phyloP scores from a whole-genome alignment of 2,888 invertebrate species.

The Cantharis lateralis region DNA sequence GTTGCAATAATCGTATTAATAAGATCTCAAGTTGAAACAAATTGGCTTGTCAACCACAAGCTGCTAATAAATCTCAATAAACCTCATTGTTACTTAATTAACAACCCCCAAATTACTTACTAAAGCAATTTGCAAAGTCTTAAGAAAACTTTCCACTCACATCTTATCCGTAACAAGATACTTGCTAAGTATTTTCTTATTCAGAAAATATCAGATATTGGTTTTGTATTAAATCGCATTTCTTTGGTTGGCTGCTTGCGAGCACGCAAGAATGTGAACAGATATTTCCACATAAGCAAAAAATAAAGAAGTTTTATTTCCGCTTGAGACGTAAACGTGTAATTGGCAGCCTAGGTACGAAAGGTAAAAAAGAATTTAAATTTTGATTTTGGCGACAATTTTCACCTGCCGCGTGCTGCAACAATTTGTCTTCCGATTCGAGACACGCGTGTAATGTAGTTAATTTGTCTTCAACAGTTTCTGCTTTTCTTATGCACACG shows the following conservation, averaged over 20 bases:
- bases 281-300: background rate
- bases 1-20: background rate
- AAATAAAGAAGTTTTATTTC: background rate
- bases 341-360: background rate
- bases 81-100: conserved; percentile 1
- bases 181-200: background rate
- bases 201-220: background rate
- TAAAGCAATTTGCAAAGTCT: background rate
- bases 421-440: conserved; percentile 23
- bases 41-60: background rate
- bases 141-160: background rate
- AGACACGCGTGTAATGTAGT: conserved; percentile 19
- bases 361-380: too few relatives aligned
- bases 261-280: background rate
- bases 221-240: background rate
- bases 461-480: conserved; percentile 17
- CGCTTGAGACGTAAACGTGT: background rate
- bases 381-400: background rate
- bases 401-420: conserved; percentile 7
- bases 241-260: background rate
- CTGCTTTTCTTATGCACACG: background rate
- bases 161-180: background rate
- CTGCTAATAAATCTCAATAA: background rate
- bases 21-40: background rate
- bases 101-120: background rate